These are phyloP conservation scores for Oscheius sp. DNA, from an alignment of 2,888 invertebrate genomes.

Conservation along the genomic window DNA sequence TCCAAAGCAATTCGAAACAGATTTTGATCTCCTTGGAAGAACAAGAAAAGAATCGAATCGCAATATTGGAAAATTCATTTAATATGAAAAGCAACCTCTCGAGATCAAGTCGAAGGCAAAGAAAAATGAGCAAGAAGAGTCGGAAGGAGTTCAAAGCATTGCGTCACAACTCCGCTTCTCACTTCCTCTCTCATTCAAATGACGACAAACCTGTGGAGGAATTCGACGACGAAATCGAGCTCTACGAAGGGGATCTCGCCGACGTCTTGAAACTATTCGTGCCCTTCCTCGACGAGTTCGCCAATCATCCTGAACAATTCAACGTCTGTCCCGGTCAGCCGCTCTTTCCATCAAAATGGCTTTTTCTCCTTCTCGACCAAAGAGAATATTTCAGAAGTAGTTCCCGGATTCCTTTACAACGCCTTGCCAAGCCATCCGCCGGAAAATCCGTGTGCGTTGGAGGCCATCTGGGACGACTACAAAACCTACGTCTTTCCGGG, in stretches of 20 bases:
- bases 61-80: too few species aligned
- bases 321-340: conserved; percentile 2
- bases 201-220: too few species aligned
- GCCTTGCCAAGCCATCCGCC: conserved; percentile 17
- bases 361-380: neutral
- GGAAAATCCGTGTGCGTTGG: neutral
- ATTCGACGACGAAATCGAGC: neutral
- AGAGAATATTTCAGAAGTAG: conserved; percentile 11
- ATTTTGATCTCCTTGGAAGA: too few species aligned
- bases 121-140: too few species aligned
- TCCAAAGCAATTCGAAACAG: too few species aligned
- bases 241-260: neutral
- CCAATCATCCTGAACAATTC: conserved; percentile 7
- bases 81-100: too few species aligned
- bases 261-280: neutral
- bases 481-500: conserved; percentile 1
- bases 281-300: conserved; percentile 6
- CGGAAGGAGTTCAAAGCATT: too few species aligned
- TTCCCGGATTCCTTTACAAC: conserved; percentile 25
- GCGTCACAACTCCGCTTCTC: too few species aligned
- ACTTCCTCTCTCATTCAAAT: too few species aligned
- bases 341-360: too few species aligned
- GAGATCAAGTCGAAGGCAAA: too few species aligned
- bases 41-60: too few species aligned
- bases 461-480: conserved; percentile 11